Evolutionary conservation across 2,113 vertebrate genomes (phyloP).

Genomic region (Lepidothrix coronata): DNA sequence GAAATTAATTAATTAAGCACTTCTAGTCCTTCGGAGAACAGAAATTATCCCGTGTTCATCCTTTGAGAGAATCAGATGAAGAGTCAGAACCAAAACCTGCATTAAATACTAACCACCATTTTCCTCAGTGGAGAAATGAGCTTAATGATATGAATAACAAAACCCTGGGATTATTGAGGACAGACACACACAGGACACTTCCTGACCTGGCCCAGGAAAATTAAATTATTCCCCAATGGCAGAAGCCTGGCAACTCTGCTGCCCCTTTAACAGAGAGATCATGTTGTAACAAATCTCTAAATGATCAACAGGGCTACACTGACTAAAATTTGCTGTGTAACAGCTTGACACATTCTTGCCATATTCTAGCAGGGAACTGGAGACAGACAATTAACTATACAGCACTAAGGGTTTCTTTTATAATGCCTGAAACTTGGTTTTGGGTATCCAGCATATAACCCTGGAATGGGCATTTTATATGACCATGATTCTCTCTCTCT

Average conservation of each 20-base stretch:
- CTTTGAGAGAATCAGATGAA: not conserved
- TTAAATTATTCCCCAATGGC: not conserved
- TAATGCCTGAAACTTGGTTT: not conserved
- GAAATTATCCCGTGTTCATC: not conserved
- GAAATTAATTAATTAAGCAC: slow-evolving; percentile 25
- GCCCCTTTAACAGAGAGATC: not conserved
- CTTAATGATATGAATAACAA: not conserved
- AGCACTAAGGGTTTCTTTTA: not conserved
- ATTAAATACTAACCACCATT: not conserved
- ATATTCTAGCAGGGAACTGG: not conserved
- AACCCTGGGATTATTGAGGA: not conserved
- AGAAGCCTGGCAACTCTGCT: not conserved
- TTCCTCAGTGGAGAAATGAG: not conserved
- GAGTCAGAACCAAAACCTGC: not conserved
- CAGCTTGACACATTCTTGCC: not conserved
- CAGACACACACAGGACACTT: not conserved
- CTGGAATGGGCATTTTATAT: not conserved
- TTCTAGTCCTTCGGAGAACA: not conserved
- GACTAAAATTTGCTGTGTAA: not conserved
- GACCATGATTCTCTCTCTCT: not conserved
- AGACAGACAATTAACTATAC: not conserved
- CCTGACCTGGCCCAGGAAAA: not conserved
- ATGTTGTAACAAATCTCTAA: accelerated
- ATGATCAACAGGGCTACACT: not conserved
- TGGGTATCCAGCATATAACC: not conserved